Conservation (phyloP, 2,113 vertebrate genomes). For the Engraulis encrasicolus region DNA sequence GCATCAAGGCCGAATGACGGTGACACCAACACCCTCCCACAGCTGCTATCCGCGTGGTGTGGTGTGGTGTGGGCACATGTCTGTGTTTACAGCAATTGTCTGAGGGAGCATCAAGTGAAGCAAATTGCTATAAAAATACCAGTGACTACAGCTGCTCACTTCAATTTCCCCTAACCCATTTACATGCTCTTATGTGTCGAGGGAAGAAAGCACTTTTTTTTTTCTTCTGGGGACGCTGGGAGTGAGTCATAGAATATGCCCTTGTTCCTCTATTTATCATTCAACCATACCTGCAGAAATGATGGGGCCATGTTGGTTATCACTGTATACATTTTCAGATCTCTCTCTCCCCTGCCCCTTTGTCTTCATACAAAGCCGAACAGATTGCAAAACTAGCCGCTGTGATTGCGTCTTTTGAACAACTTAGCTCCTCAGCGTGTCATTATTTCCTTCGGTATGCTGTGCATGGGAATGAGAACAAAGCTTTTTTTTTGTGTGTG, state of each 20-base stretch:
- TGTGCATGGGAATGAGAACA: too few species aligned
- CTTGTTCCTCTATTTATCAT: background rate
- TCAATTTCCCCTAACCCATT: slow-evolving; percentile 1
- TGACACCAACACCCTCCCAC: background rate
- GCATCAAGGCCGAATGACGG: background rate
- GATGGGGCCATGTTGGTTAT: background rate
- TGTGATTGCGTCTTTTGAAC: background rate
- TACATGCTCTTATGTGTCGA: slow-evolving; percentile 12
- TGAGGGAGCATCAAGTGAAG: slow-evolving; percentile 4
- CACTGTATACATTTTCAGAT: background rate
- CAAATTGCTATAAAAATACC: slow-evolving; percentile 28
- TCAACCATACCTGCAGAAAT: background rate
- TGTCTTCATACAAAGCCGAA: background rate
- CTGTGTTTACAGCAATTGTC: slow-evolving; percentile 13
- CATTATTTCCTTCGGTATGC: background rate
- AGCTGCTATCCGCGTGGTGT: background rate
- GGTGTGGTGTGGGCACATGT: too few species aligned
- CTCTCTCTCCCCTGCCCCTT: background rate
- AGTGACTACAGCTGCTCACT: slow-evolving; percentile 10
- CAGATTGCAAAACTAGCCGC: background rate
- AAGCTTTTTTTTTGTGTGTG: too few species aligned
- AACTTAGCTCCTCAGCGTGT: background rate
- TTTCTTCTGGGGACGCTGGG: background rate
- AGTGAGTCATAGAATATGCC: background rate
- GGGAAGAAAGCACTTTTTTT: background rate